Conservation (phyloP, 2,888 invertebrate genomes). For the Tachina lurida region DNA sequence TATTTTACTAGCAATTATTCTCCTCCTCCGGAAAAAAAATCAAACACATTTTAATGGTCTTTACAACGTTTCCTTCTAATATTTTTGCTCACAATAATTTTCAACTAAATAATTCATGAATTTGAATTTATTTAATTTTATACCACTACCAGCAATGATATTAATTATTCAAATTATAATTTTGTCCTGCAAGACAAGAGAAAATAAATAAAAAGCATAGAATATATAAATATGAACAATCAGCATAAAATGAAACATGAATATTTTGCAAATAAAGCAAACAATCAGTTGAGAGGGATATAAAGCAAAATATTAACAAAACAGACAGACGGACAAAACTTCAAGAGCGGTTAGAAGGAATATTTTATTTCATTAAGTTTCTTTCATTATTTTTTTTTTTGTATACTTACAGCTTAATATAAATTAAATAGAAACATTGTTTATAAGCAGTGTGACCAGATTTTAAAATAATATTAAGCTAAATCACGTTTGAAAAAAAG, state of each 20-base stretch:
- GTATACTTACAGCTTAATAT: slow-evolving; percentile 32
- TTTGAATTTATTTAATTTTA: slow-evolving; percentile 58
- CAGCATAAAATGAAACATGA: slow-evolving; percentile 50
- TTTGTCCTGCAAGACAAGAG: slow-evolving; percentile 23
- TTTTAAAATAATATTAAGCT: no score
- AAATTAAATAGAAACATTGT: slow-evolving; percentile 11
- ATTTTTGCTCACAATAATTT: slow-evolving; percentile 9
- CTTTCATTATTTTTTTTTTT: slow-evolving; percentile 22
- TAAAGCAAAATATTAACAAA: slow-evolving; percentile 8
- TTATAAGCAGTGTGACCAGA: no score
- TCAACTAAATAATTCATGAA: slow-evolving; percentile 63
- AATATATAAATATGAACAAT: slow-evolving; percentile 34
- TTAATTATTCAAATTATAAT: slow-evolving; percentile 69
- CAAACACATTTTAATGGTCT: not conserved
- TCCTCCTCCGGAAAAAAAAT: not conserved
- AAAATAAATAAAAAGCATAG: not conserved
- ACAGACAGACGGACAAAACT: not conserved
- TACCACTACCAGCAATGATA: slow-evolving; percentile 51
- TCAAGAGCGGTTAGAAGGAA: not conserved
- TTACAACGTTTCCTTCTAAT: not conserved
- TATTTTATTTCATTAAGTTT: slow-evolving; percentile 21
- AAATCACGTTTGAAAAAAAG: no score
- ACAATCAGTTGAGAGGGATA: slow-evolving; percentile 26
- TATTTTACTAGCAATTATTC: no score
- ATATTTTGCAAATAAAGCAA: slow-evolving; percentile 37